A percentile compares a stretch with the other conserved stretches of the same genome.
These are phyloP conservation scores for Yasuhikotakia modesta DNA, from an alignment of 2,797 vertebrate species.

Conservation along the genomic window DNA sequence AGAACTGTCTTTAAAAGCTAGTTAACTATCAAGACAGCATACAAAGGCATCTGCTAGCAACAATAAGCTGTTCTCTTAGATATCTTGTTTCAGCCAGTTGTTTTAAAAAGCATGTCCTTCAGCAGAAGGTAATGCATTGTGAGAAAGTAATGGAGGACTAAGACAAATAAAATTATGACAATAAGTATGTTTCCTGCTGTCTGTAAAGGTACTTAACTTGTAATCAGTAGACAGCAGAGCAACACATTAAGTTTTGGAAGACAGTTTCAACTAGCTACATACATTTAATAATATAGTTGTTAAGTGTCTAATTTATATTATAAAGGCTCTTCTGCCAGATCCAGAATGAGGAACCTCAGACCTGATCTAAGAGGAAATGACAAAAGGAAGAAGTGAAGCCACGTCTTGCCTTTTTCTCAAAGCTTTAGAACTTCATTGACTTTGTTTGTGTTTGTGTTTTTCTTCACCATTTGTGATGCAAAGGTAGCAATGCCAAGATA, in stretches of 20 bases:
- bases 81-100: no score
- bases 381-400: background rate
- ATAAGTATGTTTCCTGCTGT: background rate
- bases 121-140: no score
- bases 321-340: background rate
- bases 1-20: no score
- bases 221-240: background rate
- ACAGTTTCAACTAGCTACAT: background rate
- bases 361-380: background rate
- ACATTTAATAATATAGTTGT: background rate
- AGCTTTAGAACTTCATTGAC: background rate
- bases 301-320: background rate
- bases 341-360: background rate
- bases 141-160: no score
- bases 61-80: no score
- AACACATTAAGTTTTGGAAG: background rate
- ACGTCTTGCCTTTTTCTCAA: background rate
- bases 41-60: no score
- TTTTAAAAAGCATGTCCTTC: no score
- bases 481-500: background rate
- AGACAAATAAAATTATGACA: no score
- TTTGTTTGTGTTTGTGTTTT: constrained; percentile 5
- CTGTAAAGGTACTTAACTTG: background rate
- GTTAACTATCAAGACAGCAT: no score
- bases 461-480: background rate